Conservation (phyloP, 2,113 vertebrate genomes). For the Dromas ardeola region DNA sequence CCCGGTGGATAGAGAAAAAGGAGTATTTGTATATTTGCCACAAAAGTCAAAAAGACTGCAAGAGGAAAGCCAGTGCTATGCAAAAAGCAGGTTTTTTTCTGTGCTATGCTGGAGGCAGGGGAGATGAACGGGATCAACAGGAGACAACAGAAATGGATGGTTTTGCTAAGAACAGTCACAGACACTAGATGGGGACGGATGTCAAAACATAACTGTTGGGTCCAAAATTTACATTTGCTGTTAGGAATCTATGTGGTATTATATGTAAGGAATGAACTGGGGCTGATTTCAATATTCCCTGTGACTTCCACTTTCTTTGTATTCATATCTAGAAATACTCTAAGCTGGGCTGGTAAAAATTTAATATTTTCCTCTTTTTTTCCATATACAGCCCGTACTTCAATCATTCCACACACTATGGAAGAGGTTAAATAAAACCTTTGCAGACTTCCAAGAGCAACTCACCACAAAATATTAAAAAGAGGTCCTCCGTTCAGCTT, state of each 20-base stretch:
- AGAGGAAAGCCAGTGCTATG: neutral
- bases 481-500: neutral
- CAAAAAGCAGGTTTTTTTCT: neutral
- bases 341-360: neutral
- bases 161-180: neutral
- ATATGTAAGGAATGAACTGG: neutral
- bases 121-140: neutral
- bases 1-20: neutral
- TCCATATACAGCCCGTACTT: neutral
- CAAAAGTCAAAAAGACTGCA: neutral
- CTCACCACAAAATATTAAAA: neutral
- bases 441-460: neutral
- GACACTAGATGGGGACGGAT: slow-evolving; percentile 13
- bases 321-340: neutral
- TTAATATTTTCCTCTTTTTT: neutral
- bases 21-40: neutral
- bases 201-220: neutral
- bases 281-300: neutral
- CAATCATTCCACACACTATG: neutral
- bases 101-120: accelerated
- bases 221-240: neutral
- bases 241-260: neutral
- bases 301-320: neutral
- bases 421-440: neutral
- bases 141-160: neutral